These are phyloP conservation scores for Montipora foliosa DNA, from an alignment of 64 coral and sea anemone genomes.

Conservation along the genomic window DNA sequence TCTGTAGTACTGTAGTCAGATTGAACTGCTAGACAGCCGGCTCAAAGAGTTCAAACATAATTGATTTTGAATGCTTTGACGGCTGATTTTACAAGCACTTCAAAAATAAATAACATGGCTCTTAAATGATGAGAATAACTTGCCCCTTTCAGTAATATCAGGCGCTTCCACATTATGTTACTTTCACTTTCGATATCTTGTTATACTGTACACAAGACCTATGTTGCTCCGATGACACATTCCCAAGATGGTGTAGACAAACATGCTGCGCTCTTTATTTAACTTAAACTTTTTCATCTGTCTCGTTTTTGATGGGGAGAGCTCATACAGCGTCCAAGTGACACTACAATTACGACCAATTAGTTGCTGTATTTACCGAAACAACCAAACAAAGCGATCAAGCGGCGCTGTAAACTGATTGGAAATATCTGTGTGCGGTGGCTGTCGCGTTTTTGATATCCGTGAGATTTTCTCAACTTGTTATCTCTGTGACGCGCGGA, in stretches of 20 bases:
- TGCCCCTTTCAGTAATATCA: slow-evolving; percentile 6
- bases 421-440: not conserved
- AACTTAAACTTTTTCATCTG: not conserved
- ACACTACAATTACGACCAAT: slow-evolving; percentile 32
- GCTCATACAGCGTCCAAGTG: slow-evolving; percentile 6
- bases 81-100: not conserved
- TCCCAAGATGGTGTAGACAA: not conserved
- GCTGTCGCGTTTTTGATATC: not conserved
- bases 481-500: not conserved
- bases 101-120: slow-evolving; percentile 27
- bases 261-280: not conserved
- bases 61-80: not conserved
- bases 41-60: not conserved
- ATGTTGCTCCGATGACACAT: not conserved
- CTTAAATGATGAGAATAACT: not conserved
- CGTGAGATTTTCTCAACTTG: not conserved
- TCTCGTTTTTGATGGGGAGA: not conserved
- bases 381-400: slow-evolving; percentile 3
- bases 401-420: not conserved
- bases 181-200: not conserved
- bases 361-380: slow-evolving; percentile 20
- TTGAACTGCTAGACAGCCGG: not conserved
- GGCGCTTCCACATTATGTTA: not conserved
- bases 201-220: slow-evolving; percentile 7
- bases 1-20: not conserved